These are phyloP conservation scores for Odiellus spinosus DNA, from an alignment of 2,888 invertebrate species.

Conservation along the genomic window DNA sequence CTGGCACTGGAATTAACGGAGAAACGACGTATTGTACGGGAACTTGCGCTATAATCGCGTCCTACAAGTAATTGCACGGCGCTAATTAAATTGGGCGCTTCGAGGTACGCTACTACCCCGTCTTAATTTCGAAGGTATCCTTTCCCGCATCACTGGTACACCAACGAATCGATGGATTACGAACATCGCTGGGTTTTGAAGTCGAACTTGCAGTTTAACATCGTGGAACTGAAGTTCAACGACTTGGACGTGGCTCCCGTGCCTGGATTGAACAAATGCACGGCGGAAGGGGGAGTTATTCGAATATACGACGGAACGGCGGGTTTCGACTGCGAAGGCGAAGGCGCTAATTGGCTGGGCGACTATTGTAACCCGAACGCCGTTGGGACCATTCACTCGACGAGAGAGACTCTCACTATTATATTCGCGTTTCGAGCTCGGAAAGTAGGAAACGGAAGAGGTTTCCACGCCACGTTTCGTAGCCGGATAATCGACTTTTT, in stretches of 20 bases:
- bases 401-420: conserved; percentile 15
- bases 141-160: conserved; percentile 21
- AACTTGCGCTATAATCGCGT: conserved; percentile 21
- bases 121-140: conserved; percentile 21
- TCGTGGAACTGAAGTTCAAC: conserved; percentile 21
- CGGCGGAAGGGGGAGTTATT: conserved; percentile 17
- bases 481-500: no score
- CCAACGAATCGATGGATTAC: conserved; percentile 14
- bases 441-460: conserved; percentile 23
- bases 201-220: conserved; percentile 8
- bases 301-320: conserved; percentile 16
- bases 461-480: conserved; percentile 19
- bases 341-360: conserved; percentile 13
- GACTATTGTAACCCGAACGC: conserved; percentile 22
- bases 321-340: conserved; percentile 4
- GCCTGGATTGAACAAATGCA: conserved; percentile 20
- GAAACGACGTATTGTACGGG: conserved; percentile 18
- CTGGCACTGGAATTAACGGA: conserved; percentile 15
- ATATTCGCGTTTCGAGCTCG: conserved; percentile 18
- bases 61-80: conserved; percentile 19
- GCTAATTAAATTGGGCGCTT: no score
- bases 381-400: conserved; percentile 19
- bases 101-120: no score
- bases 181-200: conserved; percentile 21
- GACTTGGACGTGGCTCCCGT: conserved; percentile 22